Conservation (phyloP, 2,888 invertebrate species). For the Sminthurinus aureus region DNA sequence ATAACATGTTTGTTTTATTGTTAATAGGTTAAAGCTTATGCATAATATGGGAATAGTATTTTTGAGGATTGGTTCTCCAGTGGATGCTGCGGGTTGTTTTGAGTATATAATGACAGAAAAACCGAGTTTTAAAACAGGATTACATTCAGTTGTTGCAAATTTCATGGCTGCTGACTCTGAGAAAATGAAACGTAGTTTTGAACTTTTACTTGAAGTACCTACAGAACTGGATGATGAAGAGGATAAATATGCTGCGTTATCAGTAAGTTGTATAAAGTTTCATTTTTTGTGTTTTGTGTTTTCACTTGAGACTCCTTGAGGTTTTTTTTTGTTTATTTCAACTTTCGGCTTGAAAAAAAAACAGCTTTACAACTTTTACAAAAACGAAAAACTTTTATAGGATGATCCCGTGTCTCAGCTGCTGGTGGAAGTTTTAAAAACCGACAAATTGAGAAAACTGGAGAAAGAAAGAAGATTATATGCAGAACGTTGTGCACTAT, state of each 20-base stretch:
- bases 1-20: not conserved
- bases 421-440: conserved; percentile 77
- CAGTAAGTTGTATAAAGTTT: conserved; percentile 61
- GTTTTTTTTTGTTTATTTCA: too few species aligned
- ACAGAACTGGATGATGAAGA: conserved; percentile 80
- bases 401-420: conserved; percentile 70
- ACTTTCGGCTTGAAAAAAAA: too few species aligned
- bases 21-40: conserved; percentile 87
- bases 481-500: conserved; percentile 83
- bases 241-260: conserved; percentile 70
- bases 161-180: conserved; percentile 90
- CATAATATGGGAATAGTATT: conserved; percentile 96
- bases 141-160: conserved; percentile 88
- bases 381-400: conserved; percentile 61
- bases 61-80: conserved; percentile 94
- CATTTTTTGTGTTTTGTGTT: not conserved
- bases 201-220: conserved; percentile 86
- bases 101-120: conserved; percentile 98
- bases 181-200: conserved; percentile 92
- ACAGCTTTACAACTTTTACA: too few species aligned
- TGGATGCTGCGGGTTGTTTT: conserved; percentile 94
- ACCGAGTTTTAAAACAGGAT: conserved; percentile 85
- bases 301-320: too few species aligned
- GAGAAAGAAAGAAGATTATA: conserved; percentile 75
- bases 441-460: conserved; percentile 77